Evolutionary conservation across 1,140 invertebrate species (phyloP).

Genomic region (Drosophila kikkawai): DNA sequence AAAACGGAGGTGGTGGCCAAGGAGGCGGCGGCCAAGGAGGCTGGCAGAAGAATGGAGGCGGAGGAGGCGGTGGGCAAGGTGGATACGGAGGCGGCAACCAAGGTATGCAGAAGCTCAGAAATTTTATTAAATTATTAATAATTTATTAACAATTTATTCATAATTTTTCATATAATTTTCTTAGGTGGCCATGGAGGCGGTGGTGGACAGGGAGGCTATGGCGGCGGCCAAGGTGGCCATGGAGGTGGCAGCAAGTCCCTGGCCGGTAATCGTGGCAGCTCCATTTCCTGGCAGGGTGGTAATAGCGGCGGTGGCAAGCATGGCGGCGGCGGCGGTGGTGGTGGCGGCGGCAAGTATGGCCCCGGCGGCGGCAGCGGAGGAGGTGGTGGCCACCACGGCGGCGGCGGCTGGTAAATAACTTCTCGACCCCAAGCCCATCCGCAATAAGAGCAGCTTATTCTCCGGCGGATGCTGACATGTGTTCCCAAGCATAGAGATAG

Average conservation of each 20-base stretch:
- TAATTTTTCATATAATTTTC: no score
- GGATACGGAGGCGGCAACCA: constrained; percentile 46
- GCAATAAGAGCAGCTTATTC: constrained; percentile 11
- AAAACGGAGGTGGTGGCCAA: constrained; percentile 27
- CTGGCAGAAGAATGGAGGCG: constrained; percentile 47
- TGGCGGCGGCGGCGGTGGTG: constrained; percentile 37
- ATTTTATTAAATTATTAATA: neutral
- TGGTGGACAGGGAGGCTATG: constrained; percentile 33
- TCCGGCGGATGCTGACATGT: constrained; percentile 41
- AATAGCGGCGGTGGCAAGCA: constrained; percentile 34
- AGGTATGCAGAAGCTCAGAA: constrained; percentile 3
- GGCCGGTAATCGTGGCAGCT: constrained; percentile 59
- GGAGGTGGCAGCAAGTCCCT: constrained; percentile 54
- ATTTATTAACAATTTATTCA: no score
- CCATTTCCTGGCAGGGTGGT: constrained; percentile 52
- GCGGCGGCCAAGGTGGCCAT: constrained; percentile 27
- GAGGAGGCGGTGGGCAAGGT: constrained; percentile 25
- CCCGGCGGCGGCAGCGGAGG: constrained; percentile 43
- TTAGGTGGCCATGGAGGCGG: constrained; percentile 52
- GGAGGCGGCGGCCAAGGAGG: constrained; percentile 31
- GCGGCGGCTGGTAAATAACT: constrained; percentile 59
- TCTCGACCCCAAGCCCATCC: neutral
- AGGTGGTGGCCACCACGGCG: constrained; percentile 37
- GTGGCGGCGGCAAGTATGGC: constrained; percentile 51
- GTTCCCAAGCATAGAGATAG: constrained; percentile 58